These are phyloP conservation scores for Aphelenchoides bicaudatus DNA, from an alignment of 2,888 invertebrate species.

Conservation along the genomic window DNA sequence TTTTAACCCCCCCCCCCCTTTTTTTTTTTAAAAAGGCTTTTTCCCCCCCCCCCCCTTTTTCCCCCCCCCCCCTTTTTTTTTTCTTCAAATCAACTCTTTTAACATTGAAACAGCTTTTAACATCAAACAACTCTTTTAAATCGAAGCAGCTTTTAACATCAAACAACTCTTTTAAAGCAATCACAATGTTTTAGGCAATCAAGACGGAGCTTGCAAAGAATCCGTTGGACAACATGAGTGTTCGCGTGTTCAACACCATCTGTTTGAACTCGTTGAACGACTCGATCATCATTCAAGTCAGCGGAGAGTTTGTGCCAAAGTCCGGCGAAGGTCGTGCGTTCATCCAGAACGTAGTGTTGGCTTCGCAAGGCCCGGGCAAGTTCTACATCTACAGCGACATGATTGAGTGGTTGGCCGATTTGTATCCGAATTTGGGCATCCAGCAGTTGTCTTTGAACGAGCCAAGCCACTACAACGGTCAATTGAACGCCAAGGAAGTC, in stretches of 20 bases:
- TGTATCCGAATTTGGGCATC: constrained; percentile 6
- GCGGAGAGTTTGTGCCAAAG: neutral
- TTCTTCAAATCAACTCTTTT: too few relatives aligned
- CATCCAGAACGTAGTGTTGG: constrained; percentile 16
- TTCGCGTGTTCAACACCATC: constrained; percentile 14
- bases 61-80: too few relatives aligned
- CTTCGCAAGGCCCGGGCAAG: constrained; percentile 15
- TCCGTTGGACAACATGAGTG: constrained; percentile 8
- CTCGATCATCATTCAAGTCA: constrained; percentile 12
- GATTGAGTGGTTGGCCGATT: constrained; percentile 12
- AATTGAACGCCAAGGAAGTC: neutral
- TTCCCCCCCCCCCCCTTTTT: too few relatives aligned
- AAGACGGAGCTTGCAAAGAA: constrained; percentile 6
- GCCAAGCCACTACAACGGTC: constrained; percentile 7
- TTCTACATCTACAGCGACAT: constrained; percentile 17
- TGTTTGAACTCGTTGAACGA: constrained; percentile 12
- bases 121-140: too few relatives aligned
- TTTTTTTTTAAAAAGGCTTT: too few relatives aligned
- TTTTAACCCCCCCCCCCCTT: too few relatives aligned
- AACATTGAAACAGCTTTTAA: too few relatives aligned
- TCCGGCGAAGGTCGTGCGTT: neutral
- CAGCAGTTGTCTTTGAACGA: neutral
- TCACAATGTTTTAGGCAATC: constrained; percentile 8
- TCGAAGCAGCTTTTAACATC: too few relatives aligned
- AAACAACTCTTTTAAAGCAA: neutral